Evolutionary conservation across 2,113 vertebrate species (phyloP).

Genomic region (Gracilinanus agilis): DNA sequence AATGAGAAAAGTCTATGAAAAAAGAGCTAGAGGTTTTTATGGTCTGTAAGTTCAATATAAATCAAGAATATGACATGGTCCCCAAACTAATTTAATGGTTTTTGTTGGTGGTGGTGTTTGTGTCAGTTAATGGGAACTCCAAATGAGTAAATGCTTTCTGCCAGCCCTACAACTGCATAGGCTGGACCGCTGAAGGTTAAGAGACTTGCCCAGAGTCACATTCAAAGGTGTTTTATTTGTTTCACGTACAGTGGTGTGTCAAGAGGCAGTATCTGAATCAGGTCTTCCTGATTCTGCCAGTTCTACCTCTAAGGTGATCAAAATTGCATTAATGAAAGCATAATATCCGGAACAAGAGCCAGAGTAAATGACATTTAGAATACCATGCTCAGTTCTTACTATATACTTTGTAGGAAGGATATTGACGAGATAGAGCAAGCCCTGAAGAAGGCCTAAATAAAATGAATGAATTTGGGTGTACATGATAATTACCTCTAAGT

Average conservation of each 20-base stretch:
- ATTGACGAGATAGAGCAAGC: neutral
- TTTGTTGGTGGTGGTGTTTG: neutral
- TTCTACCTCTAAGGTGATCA: neutral
- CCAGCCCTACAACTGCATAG: neutral
- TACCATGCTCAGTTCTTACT: neutral
- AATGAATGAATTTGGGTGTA: neutral
- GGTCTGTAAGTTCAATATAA: neutral
- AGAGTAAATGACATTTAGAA: neutral
- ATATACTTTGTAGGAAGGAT: neutral
- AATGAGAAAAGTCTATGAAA: neutral
- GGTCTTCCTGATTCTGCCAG: neutral
- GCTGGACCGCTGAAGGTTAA: neutral
- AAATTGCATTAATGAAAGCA: neutral
- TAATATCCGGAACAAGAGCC: neutral
- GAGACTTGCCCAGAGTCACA: neutral
- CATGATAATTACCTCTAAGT: neutral
- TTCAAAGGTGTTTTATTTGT: neutral
- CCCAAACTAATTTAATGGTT: neutral
- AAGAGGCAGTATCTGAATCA: neutral
- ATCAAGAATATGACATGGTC: neutral
- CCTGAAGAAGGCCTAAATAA: neutral
- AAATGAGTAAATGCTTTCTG: neutral
- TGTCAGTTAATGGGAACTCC: neutral
- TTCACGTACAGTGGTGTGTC: neutral
- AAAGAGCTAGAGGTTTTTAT: neutral